Conservation (phyloP, 2,797 vertebrate genomes). For the Kryptopterus vitreolus region DNA sequence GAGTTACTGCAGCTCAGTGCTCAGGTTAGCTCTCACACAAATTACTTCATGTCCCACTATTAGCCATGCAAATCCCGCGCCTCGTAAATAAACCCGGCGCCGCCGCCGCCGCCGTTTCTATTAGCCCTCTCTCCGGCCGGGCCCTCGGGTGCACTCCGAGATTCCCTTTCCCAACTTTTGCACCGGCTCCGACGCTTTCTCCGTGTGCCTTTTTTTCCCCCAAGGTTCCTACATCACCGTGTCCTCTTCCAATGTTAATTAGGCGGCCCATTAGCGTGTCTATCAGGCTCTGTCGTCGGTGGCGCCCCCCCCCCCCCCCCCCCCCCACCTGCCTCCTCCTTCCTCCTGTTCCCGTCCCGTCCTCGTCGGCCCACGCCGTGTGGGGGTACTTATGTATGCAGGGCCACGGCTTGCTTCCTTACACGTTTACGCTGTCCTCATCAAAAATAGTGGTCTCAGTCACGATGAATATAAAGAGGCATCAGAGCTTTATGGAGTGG, state of each 20-base stretch:
- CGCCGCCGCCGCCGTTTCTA: slow-evolving; percentile 73
- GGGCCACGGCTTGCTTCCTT: slow-evolving; percentile 49
- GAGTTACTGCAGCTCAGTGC: slow-evolving; percentile 79
- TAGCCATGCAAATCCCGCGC: slow-evolving; percentile 83
- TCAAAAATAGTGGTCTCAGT: slow-evolving; percentile 63
- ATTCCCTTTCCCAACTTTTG: slow-evolving; percentile 46
- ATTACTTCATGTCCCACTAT: slow-evolving; percentile 80
- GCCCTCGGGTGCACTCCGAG: slow-evolving; percentile 57
- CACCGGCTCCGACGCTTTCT: slow-evolving; percentile 19
- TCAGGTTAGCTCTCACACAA: slow-evolving; percentile 83
- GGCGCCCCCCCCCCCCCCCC: slow-evolving; percentile 28
- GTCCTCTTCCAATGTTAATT: slow-evolving; percentile 65
- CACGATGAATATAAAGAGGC: slow-evolving; percentile 62
- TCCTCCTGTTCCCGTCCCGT: no score
- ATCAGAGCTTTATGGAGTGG: slow-evolving; percentile 58
- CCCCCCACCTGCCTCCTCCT: no score
- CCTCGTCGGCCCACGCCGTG: slow-evolving; percentile 22
- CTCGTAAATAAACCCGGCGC: slow-evolving; percentile 77
- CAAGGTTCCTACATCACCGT: slow-evolving; percentile 51
- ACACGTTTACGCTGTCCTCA: slow-evolving; percentile 63
- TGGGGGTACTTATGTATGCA: slow-evolving; percentile 60
- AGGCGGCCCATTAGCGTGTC: slow-evolving; percentile 62
- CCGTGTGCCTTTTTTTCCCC: slow-evolving; percentile 29
- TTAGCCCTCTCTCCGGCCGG: slow-evolving; percentile 68
- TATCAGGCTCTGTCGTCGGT: slow-evolving; percentile 55